phyloP scores from a whole-genome alignment of 2,113 vertebrate species.

The Equus quagga region DNA sequence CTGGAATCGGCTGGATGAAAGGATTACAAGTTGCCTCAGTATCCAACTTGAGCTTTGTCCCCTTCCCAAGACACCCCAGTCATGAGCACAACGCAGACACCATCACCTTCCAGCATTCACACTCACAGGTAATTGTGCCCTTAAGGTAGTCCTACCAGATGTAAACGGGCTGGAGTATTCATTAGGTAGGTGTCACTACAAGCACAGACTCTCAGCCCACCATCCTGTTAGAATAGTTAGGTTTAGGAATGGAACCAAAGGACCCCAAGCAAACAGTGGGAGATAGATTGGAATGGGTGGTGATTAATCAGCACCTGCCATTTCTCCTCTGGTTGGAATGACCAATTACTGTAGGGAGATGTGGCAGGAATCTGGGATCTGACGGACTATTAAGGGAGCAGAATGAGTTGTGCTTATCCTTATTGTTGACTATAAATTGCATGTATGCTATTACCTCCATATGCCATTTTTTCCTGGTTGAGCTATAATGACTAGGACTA shows the following conservation, averaged over 20 bases:
- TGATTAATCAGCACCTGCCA: rapidly evolving
- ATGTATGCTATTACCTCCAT: background rate
- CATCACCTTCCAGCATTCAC: too few species aligned
- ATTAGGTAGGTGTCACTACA: background rate
- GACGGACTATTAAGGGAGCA: background rate
- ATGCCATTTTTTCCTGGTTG: background rate
- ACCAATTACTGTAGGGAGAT: background rate
- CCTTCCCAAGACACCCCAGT: rapidly evolving
- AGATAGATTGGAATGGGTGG: background rate
- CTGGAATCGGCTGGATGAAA: slow-evolving; percentile 57
- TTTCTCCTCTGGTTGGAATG: background rate
- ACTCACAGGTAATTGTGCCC: background rate
- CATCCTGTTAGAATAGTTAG: background rate
- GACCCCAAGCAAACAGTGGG: background rate
- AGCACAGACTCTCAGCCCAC: background rate
- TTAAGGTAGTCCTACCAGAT: background rate
- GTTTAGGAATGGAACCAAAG: background rate
- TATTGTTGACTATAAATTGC: background rate
- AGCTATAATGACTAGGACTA: background rate
- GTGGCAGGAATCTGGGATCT: background rate
- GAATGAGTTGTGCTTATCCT: background rate
- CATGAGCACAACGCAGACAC: background rate
- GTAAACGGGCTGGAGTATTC: background rate
- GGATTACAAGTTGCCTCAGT: rapidly evolving
- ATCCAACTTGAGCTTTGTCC: background rate